These are phyloP conservation scores for Rhadinocentrus ornatus DNA, from an alignment of 2,797 vertebrate genomes.

Conservation along the genomic window DNA sequence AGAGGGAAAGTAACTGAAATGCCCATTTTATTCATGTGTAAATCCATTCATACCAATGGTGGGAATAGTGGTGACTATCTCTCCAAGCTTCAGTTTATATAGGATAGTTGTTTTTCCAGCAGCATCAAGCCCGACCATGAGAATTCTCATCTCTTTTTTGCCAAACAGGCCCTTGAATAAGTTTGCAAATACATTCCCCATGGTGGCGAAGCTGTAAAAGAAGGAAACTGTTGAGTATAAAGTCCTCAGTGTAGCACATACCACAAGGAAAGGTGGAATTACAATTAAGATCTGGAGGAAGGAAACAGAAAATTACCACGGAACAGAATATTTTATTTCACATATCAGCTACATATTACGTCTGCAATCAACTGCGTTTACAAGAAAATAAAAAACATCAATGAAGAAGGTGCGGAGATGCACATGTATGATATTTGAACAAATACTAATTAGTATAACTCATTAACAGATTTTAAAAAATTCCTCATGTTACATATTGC, in stretches of 20 bases:
- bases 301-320: not conserved
- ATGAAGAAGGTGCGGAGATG: no score
- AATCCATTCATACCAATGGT: constrained; percentile 82
- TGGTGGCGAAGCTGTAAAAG: constrained; percentile 74
- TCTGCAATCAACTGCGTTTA: no score
- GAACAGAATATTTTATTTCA: no score
- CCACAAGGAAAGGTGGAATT: not conserved
- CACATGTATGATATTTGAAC: no score
- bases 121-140: constrained; percentile 91
- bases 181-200: constrained; percentile 87
- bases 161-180: constrained; percentile 88
- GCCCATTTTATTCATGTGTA: not conserved
- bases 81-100: constrained; percentile 90
- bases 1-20: no score
- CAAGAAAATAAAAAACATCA: no score
- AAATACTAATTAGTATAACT: no score
- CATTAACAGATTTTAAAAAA: no score
- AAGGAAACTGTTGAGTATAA: constrained; percentile 4
- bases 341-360: no score
- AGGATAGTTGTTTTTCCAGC: constrained; percentile 91
- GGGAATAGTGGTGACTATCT: constrained; percentile 90
- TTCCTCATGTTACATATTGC: no score
- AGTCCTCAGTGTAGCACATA: not conserved
- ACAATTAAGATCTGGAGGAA: not conserved
- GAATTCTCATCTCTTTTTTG: constrained; percentile 92